These are phyloP conservation scores for Strix occidentalis DNA, from an alignment of 2,797 vertebrate species.

Conservation along the genomic window DNA sequence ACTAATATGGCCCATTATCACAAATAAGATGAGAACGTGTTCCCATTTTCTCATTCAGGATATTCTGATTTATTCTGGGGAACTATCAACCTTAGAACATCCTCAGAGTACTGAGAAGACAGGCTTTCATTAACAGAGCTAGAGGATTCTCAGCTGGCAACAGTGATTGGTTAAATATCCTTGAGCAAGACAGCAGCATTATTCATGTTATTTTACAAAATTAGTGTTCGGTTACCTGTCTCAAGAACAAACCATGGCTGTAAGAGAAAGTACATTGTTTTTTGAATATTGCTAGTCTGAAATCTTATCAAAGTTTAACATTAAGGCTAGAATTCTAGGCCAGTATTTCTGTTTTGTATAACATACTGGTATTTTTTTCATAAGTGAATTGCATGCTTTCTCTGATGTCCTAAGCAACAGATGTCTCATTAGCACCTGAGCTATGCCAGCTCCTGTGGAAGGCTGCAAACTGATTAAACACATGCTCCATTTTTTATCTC, in stretches of 20 bases:
- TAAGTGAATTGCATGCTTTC: constrained; percentile 36
- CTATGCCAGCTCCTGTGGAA: constrained; percentile 70
- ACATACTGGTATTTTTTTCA: background rate
- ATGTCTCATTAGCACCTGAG: constrained; percentile 81
- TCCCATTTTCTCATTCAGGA: background rate
- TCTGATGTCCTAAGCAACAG: constrained; percentile 71
- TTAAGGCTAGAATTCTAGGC: background rate
- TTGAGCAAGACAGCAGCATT: background rate
- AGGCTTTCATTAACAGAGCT: background rate
- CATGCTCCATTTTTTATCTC: constrained; percentile 79
- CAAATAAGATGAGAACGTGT: background rate
- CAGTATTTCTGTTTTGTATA: constrained; percentile 15
- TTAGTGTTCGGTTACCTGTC: background rate
- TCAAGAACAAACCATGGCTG: background rate
- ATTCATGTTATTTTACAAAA: background rate
- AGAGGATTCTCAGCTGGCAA: background rate
- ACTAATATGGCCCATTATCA: background rate
- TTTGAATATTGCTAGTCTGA: constrained; percentile 7
- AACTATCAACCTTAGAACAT: background rate
- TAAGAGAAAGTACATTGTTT: background rate
- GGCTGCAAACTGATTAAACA: constrained; percentile 78
- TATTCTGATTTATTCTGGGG: background rate
- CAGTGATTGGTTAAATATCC: background rate
- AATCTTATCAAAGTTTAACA: constrained; percentile 2
- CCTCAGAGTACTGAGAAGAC: background rate